phyloP scores from a whole-genome alignment of 2,113 vertebrate genomes.

The Astur gentilis region DNA sequence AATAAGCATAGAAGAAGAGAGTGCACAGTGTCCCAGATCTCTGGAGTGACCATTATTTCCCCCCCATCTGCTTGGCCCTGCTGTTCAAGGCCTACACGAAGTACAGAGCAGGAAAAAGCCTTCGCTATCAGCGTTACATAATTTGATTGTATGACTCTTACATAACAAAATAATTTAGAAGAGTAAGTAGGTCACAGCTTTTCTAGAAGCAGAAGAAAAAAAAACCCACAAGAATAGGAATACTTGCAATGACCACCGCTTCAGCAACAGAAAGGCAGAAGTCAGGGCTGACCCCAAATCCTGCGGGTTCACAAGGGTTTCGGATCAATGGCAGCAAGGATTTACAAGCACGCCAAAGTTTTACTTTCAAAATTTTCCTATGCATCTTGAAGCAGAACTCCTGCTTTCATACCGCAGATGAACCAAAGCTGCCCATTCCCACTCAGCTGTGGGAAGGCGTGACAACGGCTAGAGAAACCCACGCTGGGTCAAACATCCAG shows the following conservation, averaged over 20 bases:
- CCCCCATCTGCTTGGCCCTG: background rate
- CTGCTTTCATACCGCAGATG: background rate
- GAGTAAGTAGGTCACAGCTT: slow-evolving; percentile 63
- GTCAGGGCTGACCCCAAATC: background rate
- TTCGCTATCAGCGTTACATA: slow-evolving; percentile 22
- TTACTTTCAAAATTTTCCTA: background rate
- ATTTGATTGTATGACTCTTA: slow-evolving; percentile 64
- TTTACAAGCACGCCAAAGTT: accelerated
- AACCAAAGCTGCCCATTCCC: background rate
- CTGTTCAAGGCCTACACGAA: slow-evolving; percentile 7
- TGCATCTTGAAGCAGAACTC: background rate
- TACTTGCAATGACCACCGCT: background rate
- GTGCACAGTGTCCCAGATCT: background rate
- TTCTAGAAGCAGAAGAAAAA: slow-evolving; percentile 20
- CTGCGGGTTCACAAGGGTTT: accelerated
- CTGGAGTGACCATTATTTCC: background rate
- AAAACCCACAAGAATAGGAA: background rate
- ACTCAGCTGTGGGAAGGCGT: background rate
- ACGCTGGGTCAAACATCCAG: background rate
- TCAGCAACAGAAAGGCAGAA: background rate
- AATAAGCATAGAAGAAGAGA: background rate
- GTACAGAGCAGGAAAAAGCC: slow-evolving; percentile 27
- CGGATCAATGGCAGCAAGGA: background rate
- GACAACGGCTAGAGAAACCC: background rate
- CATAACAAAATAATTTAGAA: slow-evolving; percentile 59